Conservation (phyloP, 1,140 invertebrate genomes). For the Acyrthosiphon pisum region DNA sequence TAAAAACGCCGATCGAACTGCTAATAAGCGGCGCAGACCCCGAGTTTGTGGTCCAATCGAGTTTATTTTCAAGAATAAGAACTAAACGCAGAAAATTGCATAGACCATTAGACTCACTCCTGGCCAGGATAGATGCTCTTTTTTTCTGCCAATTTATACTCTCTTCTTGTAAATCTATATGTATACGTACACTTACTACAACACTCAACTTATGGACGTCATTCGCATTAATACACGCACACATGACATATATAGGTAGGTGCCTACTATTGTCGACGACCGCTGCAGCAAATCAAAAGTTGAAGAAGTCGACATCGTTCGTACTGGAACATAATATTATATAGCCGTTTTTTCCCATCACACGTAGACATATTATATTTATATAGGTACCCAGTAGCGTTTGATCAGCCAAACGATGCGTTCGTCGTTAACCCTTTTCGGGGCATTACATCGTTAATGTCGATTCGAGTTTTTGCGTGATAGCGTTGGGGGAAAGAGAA, state of each 20-base stretch:
- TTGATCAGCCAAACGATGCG: background rate
- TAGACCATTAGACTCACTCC: background rate
- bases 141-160: background rate
- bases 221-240: background rate
- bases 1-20: background rate
- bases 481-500: background rate
- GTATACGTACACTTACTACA: background rate
- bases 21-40: background rate
- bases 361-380: background rate
- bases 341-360: background rate
- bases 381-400: background rate
- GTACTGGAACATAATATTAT: background rate
- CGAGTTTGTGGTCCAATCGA: background rate
- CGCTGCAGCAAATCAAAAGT: background rate
- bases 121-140: background rate
- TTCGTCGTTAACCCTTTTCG: slow-evolving; percentile 48
- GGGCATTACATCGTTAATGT: background rate
- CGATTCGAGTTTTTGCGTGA: slow-evolving; percentile 8
- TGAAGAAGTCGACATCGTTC: background rate
- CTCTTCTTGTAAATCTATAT: slow-evolving; percentile 4
- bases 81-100: background rate
- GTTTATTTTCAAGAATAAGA: background rate
- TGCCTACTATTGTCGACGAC: background rate
- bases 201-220: background rate
- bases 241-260: background rate